phyloP scores from a whole-genome alignment of 2,888 invertebrate species.

The Andrena haemorrhoa region DNA sequence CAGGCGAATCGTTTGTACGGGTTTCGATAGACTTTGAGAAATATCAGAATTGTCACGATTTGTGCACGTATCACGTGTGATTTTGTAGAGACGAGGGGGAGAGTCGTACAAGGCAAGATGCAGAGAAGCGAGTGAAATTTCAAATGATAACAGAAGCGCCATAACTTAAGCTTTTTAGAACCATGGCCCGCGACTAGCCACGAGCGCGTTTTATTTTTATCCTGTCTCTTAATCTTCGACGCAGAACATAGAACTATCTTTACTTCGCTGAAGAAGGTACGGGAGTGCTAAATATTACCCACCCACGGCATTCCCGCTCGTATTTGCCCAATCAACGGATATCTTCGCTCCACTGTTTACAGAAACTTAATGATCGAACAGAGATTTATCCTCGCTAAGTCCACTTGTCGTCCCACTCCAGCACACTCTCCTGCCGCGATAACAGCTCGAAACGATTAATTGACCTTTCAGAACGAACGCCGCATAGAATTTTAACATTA shows the following conservation, averaged over 20 bases:
- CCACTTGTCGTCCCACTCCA: neutral
- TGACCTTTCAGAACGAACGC: neutral
- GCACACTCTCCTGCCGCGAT: neutral
- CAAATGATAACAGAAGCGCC: no score
- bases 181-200: constrained; percentile 22
- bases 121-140: no score
- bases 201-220: constrained; percentile 42
- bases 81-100: no score
- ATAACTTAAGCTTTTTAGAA: constrained; percentile 35
- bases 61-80: no score
- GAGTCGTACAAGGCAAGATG: no score
- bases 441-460: neutral
- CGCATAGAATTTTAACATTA: no score
- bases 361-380: neutral
- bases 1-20: no score
- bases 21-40: no score
- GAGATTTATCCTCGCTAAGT: neutral
- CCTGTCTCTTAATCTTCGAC: constrained; percentile 15
- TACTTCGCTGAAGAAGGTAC: neutral
- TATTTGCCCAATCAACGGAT: neutral
- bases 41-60: no score
- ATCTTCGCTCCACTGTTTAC: neutral
- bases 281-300: neutral
- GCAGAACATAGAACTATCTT: neutral
- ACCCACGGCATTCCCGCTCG: neutral